Conservation (phyloP, 1,140 invertebrate species). For the Spodoptera litura region DNA sequence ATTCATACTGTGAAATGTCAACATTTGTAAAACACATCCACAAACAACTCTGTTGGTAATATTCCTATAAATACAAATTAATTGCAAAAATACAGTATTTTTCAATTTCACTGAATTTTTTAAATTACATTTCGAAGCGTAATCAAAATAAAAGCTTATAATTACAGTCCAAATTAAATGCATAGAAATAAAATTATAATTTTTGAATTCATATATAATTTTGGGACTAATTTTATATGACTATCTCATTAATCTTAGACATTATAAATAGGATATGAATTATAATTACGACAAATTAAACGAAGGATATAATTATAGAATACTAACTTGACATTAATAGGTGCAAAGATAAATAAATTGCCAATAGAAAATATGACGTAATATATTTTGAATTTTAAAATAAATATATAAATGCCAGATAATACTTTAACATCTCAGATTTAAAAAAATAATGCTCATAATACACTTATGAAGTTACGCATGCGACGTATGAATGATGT, state of each 20-base stretch:
- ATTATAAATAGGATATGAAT: constrained; percentile 4
- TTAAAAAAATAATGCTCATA: no score
- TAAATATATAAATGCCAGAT: neutral
- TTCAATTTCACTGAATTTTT: neutral
- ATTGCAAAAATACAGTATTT: neutral
- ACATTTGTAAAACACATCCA: constrained; percentile 31
- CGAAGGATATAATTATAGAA: neutral
- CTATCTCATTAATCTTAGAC: neutral
- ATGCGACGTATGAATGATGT: no score
- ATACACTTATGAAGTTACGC: no score
- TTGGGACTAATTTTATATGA: constrained; percentile 30
- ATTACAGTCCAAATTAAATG: no score
- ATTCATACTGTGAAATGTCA: constrained; percentile 22
- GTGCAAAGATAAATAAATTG: neutral
- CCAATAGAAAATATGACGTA: no score
- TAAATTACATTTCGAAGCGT: neutral
- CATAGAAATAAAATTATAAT: no score
- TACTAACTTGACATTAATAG: neutral
- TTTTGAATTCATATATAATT: neutral
- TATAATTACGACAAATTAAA: constrained; percentile 22
- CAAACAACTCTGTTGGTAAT: neutral
- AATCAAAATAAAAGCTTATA: no score
- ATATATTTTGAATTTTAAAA: neutral
- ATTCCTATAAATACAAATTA: constrained; percentile 12
- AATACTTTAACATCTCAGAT: no score